A percentile compares a stretch with the other conserved stretches of the same genome.
These are phyloP conservation scores for Sturnus vulgaris DNA, from an alignment of 2,113 vertebrate genomes.

Conservation along the genomic window DNA sequence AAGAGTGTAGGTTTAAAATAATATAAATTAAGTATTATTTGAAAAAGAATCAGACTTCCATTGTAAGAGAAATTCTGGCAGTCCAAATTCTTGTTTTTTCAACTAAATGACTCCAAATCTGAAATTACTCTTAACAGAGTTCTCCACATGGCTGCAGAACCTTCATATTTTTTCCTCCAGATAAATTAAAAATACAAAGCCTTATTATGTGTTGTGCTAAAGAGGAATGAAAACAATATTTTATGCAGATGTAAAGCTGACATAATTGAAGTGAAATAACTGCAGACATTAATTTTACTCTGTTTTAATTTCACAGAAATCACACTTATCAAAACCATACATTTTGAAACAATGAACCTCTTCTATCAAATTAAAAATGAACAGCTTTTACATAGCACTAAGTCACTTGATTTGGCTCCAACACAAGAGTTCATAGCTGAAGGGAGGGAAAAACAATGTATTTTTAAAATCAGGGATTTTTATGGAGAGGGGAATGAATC, in stretches of 20 bases:
- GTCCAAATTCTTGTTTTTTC: not conserved
- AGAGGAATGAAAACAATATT: slow-evolving; percentile 44
- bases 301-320: slow-evolving; percentile 25
- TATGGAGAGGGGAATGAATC: not conserved
- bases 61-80: not conserved
- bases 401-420: not conserved
- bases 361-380: slow-evolving; percentile 16
- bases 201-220: not conserved
- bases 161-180: not conserved
- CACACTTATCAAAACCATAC: not conserved
- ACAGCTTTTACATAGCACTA: not conserved
- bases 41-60: not conserved
- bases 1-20: not conserved
- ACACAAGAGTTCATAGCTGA: not conserved
- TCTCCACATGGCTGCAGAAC: not conserved
- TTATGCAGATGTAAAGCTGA: slow-evolving; percentile 53
- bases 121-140: not conserved
- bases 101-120: not conserved
- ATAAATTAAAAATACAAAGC: slow-evolving; percentile 31
- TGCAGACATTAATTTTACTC: slow-evolving; percentile 26
- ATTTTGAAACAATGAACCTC: not conserved
- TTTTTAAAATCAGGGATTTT: not conserved
- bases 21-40: not conserved
- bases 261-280: slow-evolving; percentile 49
- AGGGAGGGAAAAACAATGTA: not conserved